Conservation (phyloP, 1,140 invertebrate genomes). For the Heliothis virescens region DNA sequence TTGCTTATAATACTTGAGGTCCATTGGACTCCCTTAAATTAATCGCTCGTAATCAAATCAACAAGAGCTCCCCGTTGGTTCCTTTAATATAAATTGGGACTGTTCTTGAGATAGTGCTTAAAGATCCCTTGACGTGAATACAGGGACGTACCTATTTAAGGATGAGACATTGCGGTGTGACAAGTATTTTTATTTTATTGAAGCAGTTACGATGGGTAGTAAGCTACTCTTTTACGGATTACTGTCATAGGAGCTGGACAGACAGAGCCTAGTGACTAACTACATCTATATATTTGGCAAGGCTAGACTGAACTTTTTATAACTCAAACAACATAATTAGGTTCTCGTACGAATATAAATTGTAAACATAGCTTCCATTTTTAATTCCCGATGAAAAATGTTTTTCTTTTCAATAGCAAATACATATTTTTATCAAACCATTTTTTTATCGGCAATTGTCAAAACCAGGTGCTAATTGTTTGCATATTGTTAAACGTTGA, state of each 20-base stretch:
- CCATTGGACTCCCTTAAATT: constrained; percentile 63
- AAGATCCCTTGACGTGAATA: constrained; percentile 33
- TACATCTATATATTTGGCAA: no score
- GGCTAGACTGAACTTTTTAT: no score
- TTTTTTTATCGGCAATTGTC: constrained; percentile 1
- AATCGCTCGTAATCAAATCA: constrained; percentile 71
- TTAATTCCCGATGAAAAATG: no score
- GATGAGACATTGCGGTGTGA: not conserved
- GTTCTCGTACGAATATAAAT: no score
- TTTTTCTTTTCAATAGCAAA: not conserved
- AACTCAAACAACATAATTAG: no score
- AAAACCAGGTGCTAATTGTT: constrained; percentile 27
- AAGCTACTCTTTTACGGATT: no score
- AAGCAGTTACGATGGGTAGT: not conserved
- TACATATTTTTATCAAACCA: not conserved
- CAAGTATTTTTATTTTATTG: not conserved
- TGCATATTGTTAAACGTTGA: constrained; percentile 15
- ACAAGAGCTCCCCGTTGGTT: constrained; percentile 56
- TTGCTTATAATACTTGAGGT: constrained; percentile 61
- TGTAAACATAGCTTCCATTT: no score
- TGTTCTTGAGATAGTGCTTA: constrained; percentile 53
- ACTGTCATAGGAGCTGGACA: no score
- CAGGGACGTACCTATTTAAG: constrained; percentile 16
- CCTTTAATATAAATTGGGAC: constrained; percentile 61
- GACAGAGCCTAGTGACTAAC: no score